These are phyloP conservation scores for Arnoldichthys spilopterus DNA, from an alignment of 2,797 vertebrate genomes.

Conservation along the genomic window DNA sequence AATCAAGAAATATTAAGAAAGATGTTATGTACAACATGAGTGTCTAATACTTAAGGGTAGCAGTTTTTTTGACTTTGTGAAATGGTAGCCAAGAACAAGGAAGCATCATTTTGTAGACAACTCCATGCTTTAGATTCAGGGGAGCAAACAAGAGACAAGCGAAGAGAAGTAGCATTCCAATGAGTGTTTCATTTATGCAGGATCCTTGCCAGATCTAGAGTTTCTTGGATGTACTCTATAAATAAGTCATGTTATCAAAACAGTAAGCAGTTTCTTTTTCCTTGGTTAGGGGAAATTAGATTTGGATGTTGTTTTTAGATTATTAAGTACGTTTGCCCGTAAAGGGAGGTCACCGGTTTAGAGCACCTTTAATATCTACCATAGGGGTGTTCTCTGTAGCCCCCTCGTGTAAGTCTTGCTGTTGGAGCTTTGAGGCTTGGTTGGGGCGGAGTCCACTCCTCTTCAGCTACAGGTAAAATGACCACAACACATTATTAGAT, in stretches of 20 bases:
- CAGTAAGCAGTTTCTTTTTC: slow-evolving; percentile 76
- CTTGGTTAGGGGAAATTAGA: slow-evolving; percentile 72
- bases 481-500: slow-evolving; percentile 29
- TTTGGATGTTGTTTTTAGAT: slow-evolving; percentile 67
- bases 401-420: slow-evolving; percentile 90
- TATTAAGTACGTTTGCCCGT: slow-evolving; percentile 82
- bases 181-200: slow-evolving; percentile 71
- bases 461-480: slow-evolving; percentile 80
- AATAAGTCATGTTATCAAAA: slow-evolving; percentile 77
- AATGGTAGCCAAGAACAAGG: slow-evolving; percentile 76
- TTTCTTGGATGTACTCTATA: slow-evolving; percentile 52
- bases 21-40: slow-evolving; percentile 86
- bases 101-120: slow-evolving; percentile 79
- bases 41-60: slow-evolving; percentile 79
- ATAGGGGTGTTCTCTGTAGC: slow-evolving; percentile 99
- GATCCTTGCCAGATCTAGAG: slow-evolving; percentile 69
- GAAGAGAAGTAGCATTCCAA: slow-evolving; percentile 80
- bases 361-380: slow-evolving; percentile 99
- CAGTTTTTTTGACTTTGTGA: slow-evolving; percentile 82
- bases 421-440: slow-evolving; percentile 92
- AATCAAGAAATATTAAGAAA: slow-evolving; percentile 88
- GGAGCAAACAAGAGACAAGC: slow-evolving; percentile 83
- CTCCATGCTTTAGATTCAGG: slow-evolving; percentile 79
- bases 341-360: slow-evolving; percentile 84
- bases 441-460: slow-evolving; percentile 90